Base-by-base conservation (phyloP, 2,797 vertebrate species). In the Sylvilagus floridanus region DNA sequence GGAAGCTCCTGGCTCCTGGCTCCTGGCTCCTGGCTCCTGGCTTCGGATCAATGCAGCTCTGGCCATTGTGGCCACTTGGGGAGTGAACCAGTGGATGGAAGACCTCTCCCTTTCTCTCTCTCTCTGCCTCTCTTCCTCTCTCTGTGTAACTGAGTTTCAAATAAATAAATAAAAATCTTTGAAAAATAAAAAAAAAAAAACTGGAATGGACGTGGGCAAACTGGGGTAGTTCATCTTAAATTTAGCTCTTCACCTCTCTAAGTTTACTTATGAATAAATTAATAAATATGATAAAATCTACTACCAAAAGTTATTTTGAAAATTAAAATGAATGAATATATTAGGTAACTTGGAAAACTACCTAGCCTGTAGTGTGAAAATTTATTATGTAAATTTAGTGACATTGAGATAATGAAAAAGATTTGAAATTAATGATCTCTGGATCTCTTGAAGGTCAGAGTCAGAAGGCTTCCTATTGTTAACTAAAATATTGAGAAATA, bases 381-480 rank as follows among this genome's bases (percentile, higher is more conserved):
- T 78, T 78, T 84, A 71, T 69, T 52, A 90, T 30, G 28, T 72
- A 57, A 54, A 79, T 79, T 79, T 79, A 71, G 24, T 84, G 50
- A 78, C 78, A 52, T 42, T 90, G 54, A 84, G 66, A 79, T 63
- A 21, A 63, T 83, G 42, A 4, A 32, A 82, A 11, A 32, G 63
- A 90, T 84, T 65, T 84, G 65, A 89, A 93, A 69, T 52, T 62
- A 77, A 89, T 76, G n/a, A 71, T 71, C 52, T 63, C 52, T 35
- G 60, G 60, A 65, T 78, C 42, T 37, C n/a, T 65, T 65, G 57
- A 79, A 84, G 73, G 32, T 90, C 65, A 84, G 60, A 85, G 66
- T 72, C 52, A 2, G 30, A 88, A 35, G 50, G 6, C 19, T 82
- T 83, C 32, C 28, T 72, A 68, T 32, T 78, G 75, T 28, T 78